A percentile compares a stretch with the other conserved stretches of the same genome.
Evolutionary conservation across 2,113 vertebrate species (phyloP).

Genomic region (Spea multiplicata): DNA sequence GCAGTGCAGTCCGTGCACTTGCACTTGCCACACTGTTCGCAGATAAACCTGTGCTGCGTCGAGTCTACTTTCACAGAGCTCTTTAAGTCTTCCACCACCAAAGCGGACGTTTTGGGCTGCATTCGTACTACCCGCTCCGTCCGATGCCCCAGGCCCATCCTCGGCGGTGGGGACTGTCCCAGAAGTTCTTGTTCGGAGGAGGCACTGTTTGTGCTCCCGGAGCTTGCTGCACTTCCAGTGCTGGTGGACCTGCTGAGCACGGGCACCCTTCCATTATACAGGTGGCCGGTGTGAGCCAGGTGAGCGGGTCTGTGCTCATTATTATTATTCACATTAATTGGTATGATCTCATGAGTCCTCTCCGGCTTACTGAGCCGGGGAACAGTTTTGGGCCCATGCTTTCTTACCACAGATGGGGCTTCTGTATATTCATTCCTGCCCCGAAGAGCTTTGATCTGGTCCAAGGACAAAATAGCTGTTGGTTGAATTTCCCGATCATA

Average conservation of each 20-base stretch:
- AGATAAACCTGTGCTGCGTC: conserved; percentile 87
- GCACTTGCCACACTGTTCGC: conserved; percentile 91
- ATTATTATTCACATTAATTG: conserved; percentile 90
- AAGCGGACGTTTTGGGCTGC: conserved; percentile 81
- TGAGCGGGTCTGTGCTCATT: conserved; percentile 73
- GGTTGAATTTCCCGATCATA: conserved; percentile 78
- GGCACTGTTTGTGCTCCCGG: conserved; percentile 84
- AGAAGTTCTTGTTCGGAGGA: conserved; percentile 90
- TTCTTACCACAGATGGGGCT: conserved; percentile 83
- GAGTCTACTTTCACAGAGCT: conserved; percentile 75
- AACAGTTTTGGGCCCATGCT: conserved; percentile 67
- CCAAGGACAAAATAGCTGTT: conserved; percentile 86
- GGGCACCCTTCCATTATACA: conserved; percentile 66
- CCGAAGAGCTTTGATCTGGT: conserved; percentile 95
- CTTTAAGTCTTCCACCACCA: conserved; percentile 77
- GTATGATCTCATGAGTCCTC: conserved; percentile 91
- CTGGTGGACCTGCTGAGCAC: conserved; percentile 88
- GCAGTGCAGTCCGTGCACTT: conserved; percentile 92
- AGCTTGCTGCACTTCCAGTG: conserved; percentile 90
- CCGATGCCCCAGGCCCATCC: conserved; percentile 64
- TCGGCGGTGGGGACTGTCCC: conserved; percentile 72
- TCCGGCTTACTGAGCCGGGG: conserved; percentile 88
- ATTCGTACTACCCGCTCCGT: conserved; percentile 75
- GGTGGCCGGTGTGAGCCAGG: conserved; percentile 57
- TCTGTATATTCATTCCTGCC: conserved; percentile 95